Evolutionary conservation across 2,888 invertebrate species (phyloP).

Genomic region (Dorcus parallelipipedus): DNA sequence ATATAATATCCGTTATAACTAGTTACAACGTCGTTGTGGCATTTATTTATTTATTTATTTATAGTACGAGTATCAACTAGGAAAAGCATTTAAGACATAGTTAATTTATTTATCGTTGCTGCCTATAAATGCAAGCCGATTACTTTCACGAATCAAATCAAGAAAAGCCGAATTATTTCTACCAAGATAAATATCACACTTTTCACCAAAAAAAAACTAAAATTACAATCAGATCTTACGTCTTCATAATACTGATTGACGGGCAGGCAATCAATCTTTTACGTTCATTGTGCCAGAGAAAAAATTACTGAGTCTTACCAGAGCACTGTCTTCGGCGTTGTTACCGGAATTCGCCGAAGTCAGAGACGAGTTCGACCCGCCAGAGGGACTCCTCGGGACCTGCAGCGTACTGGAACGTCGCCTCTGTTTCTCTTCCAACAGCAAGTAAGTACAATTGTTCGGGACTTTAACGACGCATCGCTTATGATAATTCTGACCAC

Average conservation of each 20-base stretch:
- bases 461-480: conserved; percentile 96
- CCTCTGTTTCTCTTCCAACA: conserved; percentile 44
- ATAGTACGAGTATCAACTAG: too few species aligned
- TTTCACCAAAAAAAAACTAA: not conserved
- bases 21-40: not conserved
- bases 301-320: conserved; percentile 66
- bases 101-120: too few species aligned
- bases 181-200: not conserved
- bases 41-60: not conserved
- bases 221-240: not conserved
- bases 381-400: conserved; percentile 69
- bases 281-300: conserved; percentile 42
- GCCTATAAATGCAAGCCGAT: too few species aligned
- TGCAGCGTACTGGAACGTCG: conserved; percentile 51
- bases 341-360: conserved; percentile 55
- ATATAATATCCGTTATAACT: not conserved
- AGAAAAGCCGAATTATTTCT: not conserved
- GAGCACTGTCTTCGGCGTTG: conserved; percentile 57
- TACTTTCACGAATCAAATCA: not conserved
- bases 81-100: too few species aligned
- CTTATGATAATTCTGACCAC: conserved; percentile 98
- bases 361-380: conserved; percentile 67
- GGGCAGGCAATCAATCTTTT: conserved; percentile 29
- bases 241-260: not conserved
- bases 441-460: conserved; percentile 81